Percentiles rank a stretch among this genome's conserved stretches.
Evolutionary conservation across 2,113 vertebrate species (phyloP).

Genomic region (Egretta garzetta): DNA sequence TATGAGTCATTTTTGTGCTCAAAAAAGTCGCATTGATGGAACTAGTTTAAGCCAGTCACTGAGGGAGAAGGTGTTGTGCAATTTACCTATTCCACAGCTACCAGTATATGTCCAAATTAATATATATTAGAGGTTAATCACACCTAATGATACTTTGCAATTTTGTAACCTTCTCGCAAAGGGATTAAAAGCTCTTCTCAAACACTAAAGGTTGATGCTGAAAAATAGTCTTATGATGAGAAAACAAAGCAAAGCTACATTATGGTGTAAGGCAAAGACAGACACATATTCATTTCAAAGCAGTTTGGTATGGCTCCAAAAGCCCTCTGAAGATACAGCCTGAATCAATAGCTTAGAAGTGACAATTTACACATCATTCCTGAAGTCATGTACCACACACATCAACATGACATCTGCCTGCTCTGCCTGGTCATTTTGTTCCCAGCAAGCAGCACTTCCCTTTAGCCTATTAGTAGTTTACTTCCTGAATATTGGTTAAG

Average conservation of each 20-base stretch:
- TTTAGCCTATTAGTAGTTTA: background rate
- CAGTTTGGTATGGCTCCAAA: background rate
- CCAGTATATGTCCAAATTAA: background rate
- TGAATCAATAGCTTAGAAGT: background rate
- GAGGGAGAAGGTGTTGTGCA: background rate
- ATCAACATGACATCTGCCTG: background rate
- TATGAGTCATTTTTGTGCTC: conserved; percentile 29
- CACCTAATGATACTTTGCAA: background rate
- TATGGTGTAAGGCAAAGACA: background rate
- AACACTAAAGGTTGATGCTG: background rate
- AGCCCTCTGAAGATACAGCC: background rate
- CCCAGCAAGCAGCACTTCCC: background rate
- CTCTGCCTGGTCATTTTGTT: background rate
- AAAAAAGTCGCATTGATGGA: background rate
- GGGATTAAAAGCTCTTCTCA: background rate
- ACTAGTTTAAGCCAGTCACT: background rate
- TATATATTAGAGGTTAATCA: background rate
- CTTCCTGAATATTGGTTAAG: background rate
- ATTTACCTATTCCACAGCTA: background rate
- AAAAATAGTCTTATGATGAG: background rate
- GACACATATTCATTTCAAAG: background rate
- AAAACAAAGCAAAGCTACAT: background rate
- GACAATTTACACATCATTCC: background rate
- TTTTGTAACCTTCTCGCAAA: background rate
- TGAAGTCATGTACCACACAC: background rate